phyloP scores from a whole-genome alignment of 37 sponge, comb jelly and placozoan genomes.

The Dysidea cf. avara region DNA sequence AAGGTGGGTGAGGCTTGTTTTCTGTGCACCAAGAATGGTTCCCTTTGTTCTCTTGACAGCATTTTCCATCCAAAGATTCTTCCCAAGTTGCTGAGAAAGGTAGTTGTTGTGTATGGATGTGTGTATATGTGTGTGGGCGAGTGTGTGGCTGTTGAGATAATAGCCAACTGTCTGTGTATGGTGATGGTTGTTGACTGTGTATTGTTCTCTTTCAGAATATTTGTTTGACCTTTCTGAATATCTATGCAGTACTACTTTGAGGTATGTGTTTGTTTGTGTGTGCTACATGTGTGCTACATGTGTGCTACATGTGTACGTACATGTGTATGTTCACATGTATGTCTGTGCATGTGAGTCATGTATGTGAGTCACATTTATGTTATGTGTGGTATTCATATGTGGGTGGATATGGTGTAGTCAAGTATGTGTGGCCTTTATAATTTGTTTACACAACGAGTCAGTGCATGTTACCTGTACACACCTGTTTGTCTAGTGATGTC shows the following conservation, averaged over 20 bases:
- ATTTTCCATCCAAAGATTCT: not conserved
- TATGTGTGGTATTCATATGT: no score
- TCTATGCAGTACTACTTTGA: slow-evolving; percentile 64
- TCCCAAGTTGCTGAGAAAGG: not conserved
- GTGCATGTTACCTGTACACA: not conserved
- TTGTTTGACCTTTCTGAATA: slow-evolving; percentile 59
- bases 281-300: no score
- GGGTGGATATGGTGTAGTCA: no score
- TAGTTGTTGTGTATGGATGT: not conserved
- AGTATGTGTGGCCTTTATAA: no score
- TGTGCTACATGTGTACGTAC: no score
- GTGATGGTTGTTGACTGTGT: not conserved
- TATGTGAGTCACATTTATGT: not conserved
- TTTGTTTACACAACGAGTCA: no score
- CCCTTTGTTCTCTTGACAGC: slow-evolving; percentile 7
- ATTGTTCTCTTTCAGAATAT: not conserved
- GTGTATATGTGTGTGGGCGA: no score
- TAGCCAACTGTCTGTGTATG: no score
- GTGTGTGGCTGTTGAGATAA: no score
- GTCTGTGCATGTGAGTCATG: no score
- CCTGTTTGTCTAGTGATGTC: slow-evolving; percentile 58
- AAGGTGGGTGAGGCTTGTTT: slow-evolving; percentile 28
- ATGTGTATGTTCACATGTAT: no score
- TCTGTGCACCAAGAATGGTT: slow-evolving; percentile 1
- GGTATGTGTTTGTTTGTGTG: slow-evolving; percentile 16